Evolutionary conservation across 2,113 vertebrate genomes (phyloP).

Genomic region (Melanocharis versteri): DNA sequence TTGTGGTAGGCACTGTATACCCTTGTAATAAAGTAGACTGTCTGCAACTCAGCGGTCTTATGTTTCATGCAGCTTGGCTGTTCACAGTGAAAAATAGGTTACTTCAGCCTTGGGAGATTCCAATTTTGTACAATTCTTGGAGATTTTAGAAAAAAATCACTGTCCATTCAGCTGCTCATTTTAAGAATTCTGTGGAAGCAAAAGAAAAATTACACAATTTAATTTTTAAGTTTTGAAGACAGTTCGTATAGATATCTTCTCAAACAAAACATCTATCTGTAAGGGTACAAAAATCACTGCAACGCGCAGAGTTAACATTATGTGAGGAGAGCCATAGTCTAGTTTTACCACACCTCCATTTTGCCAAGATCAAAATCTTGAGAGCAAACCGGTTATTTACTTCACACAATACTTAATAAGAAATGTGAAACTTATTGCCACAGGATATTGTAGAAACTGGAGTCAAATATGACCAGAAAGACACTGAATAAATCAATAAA

Average conservation of each 20-base stretch:
- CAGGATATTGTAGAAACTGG: background rate
- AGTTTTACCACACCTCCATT: background rate
- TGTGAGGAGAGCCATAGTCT: accelerated
- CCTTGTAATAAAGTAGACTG: constrained; percentile 30
- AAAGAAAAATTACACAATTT: background rate
- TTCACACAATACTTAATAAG: background rate
- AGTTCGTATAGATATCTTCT: background rate
- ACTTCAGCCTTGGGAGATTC: background rate
- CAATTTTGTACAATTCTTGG: background rate
- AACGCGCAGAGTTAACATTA: background rate
- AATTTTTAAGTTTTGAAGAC: background rate
- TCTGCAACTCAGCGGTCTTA: background rate
- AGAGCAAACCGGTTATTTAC: background rate
- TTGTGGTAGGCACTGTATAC: constrained; percentile 23
- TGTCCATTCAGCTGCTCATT: background rate
- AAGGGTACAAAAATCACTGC: background rate
- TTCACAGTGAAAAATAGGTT: background rate
- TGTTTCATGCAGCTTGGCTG: background rate
- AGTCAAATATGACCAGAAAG: background rate
- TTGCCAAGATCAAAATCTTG: background rate
- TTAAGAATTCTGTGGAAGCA: background rate
- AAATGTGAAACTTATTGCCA: background rate
- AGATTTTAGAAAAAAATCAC: background rate
- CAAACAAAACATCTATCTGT: background rate
- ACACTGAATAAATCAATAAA: background rate